Conservation (phyloP, 2,888 invertebrate genomes). For the Melinaea menophilus region DNA sequence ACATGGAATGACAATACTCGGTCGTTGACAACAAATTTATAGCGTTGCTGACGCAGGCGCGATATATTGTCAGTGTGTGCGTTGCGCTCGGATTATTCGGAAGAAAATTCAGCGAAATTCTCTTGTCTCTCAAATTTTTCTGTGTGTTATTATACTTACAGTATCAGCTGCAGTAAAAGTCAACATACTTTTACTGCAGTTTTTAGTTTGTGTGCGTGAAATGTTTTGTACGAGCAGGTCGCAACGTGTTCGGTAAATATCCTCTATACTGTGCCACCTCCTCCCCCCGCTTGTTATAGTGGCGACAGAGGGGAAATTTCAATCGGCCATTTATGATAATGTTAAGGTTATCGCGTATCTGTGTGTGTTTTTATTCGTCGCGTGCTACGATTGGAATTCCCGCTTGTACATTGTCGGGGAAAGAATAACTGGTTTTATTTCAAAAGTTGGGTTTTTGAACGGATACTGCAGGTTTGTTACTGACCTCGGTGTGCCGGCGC, state of each 20-base stretch:
- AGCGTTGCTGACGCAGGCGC: conserved; percentile 44
- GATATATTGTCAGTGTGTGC: conserved; percentile 48
- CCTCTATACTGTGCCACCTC: conserved; percentile 38
- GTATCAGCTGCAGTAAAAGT: conserved; percentile 18
- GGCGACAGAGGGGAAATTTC: conserved; percentile 38
- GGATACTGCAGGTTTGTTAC: conserved; percentile 20
- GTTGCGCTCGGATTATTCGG: conserved; percentile 43
- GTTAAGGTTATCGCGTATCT: conserved; percentile 21
- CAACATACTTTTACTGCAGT: too few relatives aligned
- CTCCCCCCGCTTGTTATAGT: conserved; percentile 35
- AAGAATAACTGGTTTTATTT: conserved; percentile 34
- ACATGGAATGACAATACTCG: conserved; percentile 46
- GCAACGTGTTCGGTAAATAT: conserved; percentile 46
- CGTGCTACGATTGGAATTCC: conserved; percentile 39
- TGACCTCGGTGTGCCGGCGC: background rate
- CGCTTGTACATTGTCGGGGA: conserved; percentile 44
- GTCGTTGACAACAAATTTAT: conserved; percentile 45
- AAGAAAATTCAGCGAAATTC: conserved; percentile 62
- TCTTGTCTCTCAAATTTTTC: conserved; percentile 38
- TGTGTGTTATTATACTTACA: conserved; percentile 34
- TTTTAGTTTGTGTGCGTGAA: conserved; percentile 50
- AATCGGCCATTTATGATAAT: conserved; percentile 25
- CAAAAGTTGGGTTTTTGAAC: conserved; percentile 32
- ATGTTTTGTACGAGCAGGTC: conserved; percentile 41
- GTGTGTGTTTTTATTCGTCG: background rate